Conservation (phyloP, 2,888 invertebrate genomes). For the Hetaerina titia region DNA sequence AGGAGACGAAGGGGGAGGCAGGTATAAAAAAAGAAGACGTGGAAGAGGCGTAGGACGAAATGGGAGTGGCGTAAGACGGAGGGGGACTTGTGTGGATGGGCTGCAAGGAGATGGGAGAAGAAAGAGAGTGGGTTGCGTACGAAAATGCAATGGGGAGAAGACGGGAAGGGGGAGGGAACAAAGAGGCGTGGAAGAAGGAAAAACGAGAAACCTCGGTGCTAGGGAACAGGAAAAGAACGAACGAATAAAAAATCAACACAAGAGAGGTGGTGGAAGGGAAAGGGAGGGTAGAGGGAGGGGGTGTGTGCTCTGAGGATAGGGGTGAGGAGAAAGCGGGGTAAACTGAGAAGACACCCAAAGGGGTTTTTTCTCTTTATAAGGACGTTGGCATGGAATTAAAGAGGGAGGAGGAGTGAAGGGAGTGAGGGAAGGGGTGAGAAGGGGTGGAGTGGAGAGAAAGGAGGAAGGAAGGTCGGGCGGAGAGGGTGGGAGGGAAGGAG, state of each 20-base stretch:
- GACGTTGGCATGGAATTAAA: slow-evolving; percentile 16
- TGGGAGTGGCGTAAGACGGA: neutral
- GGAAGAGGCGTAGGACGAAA: neutral
- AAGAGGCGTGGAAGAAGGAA: neutral
- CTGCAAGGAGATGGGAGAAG: neutral
- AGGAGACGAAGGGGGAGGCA: too few species aligned
- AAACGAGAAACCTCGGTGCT: neutral
- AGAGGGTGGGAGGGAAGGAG: neutral
- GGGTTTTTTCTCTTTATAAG: slow-evolving; percentile 10
- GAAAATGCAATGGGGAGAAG: neutral
- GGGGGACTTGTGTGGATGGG: neutral
- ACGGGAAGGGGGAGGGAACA: neutral
- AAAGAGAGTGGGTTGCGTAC: too few species aligned
- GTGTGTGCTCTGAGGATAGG: neutral
- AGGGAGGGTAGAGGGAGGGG: neutral
- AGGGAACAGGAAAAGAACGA: neutral
- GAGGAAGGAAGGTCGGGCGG: neutral
- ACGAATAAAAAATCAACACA: neutral
- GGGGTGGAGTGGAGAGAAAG: neutral
- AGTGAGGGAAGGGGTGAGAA: neutral
- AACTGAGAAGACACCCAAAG: slow-evolving; percentile 27
- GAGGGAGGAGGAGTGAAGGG: neutral
- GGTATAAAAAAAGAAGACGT: too few species aligned
- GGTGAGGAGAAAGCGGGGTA: neutral
- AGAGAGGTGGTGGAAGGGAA: neutral